Conservation (phyloP, 2,888 invertebrate genomes). For the Platynereis dumerilii region DNA sequence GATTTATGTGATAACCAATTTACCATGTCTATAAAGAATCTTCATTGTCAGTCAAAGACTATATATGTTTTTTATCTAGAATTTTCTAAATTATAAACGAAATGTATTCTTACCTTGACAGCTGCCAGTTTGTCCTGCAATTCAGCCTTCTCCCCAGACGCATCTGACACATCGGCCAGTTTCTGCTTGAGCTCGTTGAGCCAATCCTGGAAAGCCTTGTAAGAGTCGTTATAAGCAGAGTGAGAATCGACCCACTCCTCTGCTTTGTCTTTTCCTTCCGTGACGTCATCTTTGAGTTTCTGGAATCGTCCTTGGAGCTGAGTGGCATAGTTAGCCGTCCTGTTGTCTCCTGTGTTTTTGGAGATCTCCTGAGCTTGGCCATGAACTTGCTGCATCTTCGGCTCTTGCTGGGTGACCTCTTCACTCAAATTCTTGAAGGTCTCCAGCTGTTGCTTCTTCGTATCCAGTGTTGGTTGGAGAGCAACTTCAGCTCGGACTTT, state of each 20-base stretch:
- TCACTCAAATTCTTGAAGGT: slow-evolving; percentile 73
- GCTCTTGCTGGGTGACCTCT: slow-evolving; percentile 85
- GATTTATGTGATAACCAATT: too few relatives aligned
- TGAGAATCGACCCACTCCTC: slow-evolving; percentile 65
- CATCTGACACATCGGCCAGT: slow-evolving; percentile 70
- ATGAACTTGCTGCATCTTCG: slow-evolving; percentile 75
- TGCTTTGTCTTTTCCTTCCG: slow-evolving; percentile 27
- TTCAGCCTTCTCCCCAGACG: slow-evolving; percentile 83
- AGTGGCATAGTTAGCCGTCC: slow-evolving; percentile 80
- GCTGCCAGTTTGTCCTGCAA: slow-evolving; percentile 65
- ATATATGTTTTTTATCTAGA: too few relatives aligned
- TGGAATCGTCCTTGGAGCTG: slow-evolving; percentile 81
- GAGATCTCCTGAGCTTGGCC: slow-evolving; percentile 76
- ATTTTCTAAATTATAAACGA: too few relatives aligned
- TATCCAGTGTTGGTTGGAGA: slow-evolving; percentile 79
- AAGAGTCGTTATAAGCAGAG: slow-evolving; percentile 82
- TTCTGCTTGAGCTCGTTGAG: slow-evolving; percentile 78
- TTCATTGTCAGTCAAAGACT: neutral
- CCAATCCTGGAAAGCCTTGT: slow-evolving; percentile 85
- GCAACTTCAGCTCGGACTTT: slow-evolving; percentile 81
- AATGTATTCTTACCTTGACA: slow-evolving; percentile 49
- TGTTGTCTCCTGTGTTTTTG: slow-evolving; percentile 80
- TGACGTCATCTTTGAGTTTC: slow-evolving; percentile 45
- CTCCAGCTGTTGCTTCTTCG: slow-evolving; percentile 80
- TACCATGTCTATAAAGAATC: neutral